phyloP scores from a whole-genome alignment of 2,113 vertebrate species.

The Seriola aureovittata region DNA sequence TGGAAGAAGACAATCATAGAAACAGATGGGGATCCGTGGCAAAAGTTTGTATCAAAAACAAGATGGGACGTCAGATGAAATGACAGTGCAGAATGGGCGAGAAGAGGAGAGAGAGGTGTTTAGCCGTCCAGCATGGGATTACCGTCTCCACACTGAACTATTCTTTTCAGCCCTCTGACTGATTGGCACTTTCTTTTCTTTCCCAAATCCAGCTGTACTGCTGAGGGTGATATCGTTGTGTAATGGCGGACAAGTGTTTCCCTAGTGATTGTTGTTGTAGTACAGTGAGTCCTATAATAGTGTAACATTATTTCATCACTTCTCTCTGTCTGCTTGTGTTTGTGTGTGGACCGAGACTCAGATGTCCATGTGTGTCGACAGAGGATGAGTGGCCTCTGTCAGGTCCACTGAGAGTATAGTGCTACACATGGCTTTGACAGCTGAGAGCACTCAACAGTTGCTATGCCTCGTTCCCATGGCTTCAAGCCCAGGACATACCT shows the following conservation, averaged over 20 bases:
- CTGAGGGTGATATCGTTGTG: background rate
- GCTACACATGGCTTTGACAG: slow-evolving; percentile 69
- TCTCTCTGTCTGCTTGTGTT: background rate
- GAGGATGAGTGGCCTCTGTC: slow-evolving; percentile 34
- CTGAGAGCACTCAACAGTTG: slow-evolving; percentile 57
- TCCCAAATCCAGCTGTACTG: background rate
- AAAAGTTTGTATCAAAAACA: slow-evolving; percentile 27
- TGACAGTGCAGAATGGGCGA: background rate
- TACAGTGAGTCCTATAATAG: background rate
- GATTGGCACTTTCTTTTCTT: slow-evolving; percentile 9
- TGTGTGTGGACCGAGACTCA: background rate
- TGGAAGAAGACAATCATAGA: slow-evolving; percentile 10
- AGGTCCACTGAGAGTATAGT: slow-evolving; percentile 36
- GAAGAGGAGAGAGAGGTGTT: slow-evolving; percentile 4
- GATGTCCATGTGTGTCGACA: slow-evolving; percentile 8
- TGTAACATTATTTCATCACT: slow-evolving; percentile 6
- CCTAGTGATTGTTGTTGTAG: background rate
- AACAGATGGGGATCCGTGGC: slow-evolving; percentile 27
- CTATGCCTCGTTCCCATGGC: slow-evolving; percentile 42
- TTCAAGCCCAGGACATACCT: slow-evolving; percentile 19
- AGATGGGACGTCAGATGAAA: background rate
- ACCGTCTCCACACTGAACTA: slow-evolving; percentile 1
- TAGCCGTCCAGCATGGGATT: background rate
- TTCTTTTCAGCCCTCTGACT: background rate
- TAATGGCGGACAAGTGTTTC: background rate